Evolutionary conservation across 2,888 invertebrate species (phyloP).

Genomic region (Cephonodes hylas): DNA sequence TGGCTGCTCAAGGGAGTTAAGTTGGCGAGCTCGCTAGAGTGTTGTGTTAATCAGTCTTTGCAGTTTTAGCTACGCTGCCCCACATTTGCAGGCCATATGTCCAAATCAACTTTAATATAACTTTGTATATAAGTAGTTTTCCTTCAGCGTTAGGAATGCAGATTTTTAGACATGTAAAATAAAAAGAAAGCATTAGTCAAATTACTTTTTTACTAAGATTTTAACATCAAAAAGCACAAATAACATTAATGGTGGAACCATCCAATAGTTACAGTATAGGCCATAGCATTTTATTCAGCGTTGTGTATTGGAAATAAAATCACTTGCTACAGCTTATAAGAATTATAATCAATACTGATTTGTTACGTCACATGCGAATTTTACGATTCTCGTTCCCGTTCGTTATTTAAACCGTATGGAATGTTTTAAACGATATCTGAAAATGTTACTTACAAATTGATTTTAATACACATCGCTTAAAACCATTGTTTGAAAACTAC

Average conservation of each 20-base stretch:
- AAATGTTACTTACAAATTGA: background rate
- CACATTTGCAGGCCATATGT: too few relatives aligned
- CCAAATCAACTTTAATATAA: too few relatives aligned
- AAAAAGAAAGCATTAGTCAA: conserved; percentile 21
- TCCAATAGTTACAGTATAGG: background rate
- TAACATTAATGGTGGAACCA: conserved; percentile 13
- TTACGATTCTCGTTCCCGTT: background rate
- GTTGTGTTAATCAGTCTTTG: too few relatives aligned
- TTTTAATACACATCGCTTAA: background rate
- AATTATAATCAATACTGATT: background rate
- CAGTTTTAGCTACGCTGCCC: too few relatives aligned
- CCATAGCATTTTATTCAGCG: background rate
- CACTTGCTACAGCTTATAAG: background rate
- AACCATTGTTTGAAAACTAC: background rate
- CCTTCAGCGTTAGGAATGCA: too few relatives aligned
- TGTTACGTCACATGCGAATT: background rate
- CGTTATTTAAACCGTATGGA: background rate
- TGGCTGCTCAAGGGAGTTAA: too few relatives aligned
- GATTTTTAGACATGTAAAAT: too few relatives aligned
- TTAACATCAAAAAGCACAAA: conserved; percentile 69
- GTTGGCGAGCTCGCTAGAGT: too few relatives aligned
- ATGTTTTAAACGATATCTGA: background rate
- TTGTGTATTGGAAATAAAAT: background rate
- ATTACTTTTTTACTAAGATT: conserved; percentile 75
- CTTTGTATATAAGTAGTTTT: too few relatives aligned